phyloP scores from a whole-genome alignment of 2,113 vertebrate species.

The Tychaedon coryphoeus region DNA sequence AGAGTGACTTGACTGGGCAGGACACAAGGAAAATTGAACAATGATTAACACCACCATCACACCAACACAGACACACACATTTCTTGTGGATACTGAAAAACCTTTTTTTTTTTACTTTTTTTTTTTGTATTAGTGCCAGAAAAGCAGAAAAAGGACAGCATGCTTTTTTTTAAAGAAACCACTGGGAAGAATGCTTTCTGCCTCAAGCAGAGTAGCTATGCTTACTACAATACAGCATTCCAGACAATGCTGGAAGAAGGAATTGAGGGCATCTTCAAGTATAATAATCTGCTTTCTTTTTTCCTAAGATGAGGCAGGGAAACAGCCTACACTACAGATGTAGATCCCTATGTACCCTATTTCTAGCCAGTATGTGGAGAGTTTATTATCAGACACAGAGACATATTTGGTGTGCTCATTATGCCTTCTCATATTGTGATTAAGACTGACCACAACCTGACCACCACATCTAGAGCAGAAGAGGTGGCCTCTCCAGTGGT shows the following conservation, averaged over 20 bases:
- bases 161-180: background rate
- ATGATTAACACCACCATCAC: background rate
- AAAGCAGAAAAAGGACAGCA: background rate
- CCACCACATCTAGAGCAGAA: background rate
- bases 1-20: background rate
- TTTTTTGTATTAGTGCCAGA: background rate
- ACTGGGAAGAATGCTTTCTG: background rate
- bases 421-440: background rate
- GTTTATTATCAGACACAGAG: background rate
- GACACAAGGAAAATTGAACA: background rate
- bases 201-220: background rate
- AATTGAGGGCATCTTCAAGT: background rate
- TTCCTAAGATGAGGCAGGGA: background rate
- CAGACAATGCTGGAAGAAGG: background rate
- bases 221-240: background rate
- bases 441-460: background rate
- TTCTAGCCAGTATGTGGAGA: background rate
- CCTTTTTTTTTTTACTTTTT: too few species aligned
- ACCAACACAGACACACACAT: background rate
- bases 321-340: background rate
- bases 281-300: background rate
- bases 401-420: background rate
- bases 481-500: background rate
- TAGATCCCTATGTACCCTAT: background rate
- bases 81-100: background rate